These are phyloP conservation scores for Scaptomyza polygonia DNA, from an alignment of 2,888 invertebrate genomes.

Conservation along the genomic window DNA sequence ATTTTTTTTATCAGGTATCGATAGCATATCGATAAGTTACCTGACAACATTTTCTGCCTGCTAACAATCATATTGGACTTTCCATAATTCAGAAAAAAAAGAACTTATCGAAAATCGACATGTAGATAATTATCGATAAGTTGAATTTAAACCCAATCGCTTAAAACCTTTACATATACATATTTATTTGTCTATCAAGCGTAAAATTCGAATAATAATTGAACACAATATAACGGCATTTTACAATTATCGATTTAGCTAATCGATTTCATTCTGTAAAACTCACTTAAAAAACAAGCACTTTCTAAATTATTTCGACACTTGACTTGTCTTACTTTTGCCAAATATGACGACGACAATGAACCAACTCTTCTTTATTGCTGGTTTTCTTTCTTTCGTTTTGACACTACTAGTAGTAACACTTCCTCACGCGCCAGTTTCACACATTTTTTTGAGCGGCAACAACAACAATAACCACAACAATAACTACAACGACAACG, in stretches of 20 bases:
- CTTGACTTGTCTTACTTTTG: slow-evolving; percentile 24
- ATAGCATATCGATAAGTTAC: no score
- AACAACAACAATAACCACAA: slow-evolving; percentile 11
- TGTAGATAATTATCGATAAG: no score
- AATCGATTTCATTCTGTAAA: background rate
- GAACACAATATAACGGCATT: background rate
- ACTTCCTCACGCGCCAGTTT: slow-evolving; percentile 60
- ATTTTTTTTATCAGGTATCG: no score
- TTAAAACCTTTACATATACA: no score
- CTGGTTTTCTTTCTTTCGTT: background rate
- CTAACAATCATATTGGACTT: no score
- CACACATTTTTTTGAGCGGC: slow-evolving; percentile 44
- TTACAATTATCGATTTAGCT: background rate
- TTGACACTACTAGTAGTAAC: slow-evolving; percentile 8
- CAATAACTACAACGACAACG: slow-evolving; percentile 5
- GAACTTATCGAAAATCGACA: no score
- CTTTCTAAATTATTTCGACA: slow-evolving; percentile 22
- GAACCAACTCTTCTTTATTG: slow-evolving; percentile 8
- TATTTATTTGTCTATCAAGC: no score
- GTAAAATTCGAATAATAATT: background rate
- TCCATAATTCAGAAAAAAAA: no score
- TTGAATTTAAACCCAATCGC: no score
- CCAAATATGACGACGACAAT: slow-evolving; percentile 25
- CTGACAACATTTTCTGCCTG: no score
- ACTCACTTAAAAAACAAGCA: background rate